Evolutionary conservation across 2,888 invertebrate genomes (phyloP), one percentile per base, ranked within the genome.

Genomic region (Orthosia gothica): DNA sequence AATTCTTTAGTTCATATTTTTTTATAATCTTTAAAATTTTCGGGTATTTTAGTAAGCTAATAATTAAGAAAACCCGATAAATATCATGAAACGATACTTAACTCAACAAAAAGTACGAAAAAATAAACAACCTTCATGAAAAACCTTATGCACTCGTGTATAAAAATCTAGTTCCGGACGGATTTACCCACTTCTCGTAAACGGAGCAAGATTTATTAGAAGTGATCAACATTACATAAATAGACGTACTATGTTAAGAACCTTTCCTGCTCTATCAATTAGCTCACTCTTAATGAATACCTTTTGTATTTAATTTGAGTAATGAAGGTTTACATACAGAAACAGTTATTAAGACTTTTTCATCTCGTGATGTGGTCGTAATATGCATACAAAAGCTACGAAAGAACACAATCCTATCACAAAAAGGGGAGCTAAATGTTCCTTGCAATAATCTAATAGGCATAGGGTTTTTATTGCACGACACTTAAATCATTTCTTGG

Each of bases 401-500:
- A 75, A 78, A 81, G 81, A 80, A 77, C 75, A 82, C 59, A 81
- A 83, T 83, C 69, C 47, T 64, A 74, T 69, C 40, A 81, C 71
- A 88, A 88, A 81, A 88, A 87, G 63, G 66, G 74, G 59, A 81
- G 72, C 57, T 76, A 79, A 81, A 79, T 79, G 70, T 67, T 82
- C 73, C 64, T 69, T 69, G 74, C 77, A 64, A 85, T 84, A 85
- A 87, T 82, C 76, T 79, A 83, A 85, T 80, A 83, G 82, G 77
- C 76, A 79, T 74, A 77, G 68, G 68, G 55, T 89, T 91, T 89
- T 92, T 89, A 88, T 89, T 81, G 79, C 69, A 73, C 77, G 85
- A 89, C 88, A 90, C 89, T 92, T 93, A 92, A 92, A 92, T 92
- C 87, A 91, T 92, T 93, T 93, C 90, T 90, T 83, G 83, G 85